These are phyloP conservation scores for Lutjanus argentimaculatus DNA, from an alignment of 2,797 vertebrate genomes.

Conservation along the genomic window DNA sequence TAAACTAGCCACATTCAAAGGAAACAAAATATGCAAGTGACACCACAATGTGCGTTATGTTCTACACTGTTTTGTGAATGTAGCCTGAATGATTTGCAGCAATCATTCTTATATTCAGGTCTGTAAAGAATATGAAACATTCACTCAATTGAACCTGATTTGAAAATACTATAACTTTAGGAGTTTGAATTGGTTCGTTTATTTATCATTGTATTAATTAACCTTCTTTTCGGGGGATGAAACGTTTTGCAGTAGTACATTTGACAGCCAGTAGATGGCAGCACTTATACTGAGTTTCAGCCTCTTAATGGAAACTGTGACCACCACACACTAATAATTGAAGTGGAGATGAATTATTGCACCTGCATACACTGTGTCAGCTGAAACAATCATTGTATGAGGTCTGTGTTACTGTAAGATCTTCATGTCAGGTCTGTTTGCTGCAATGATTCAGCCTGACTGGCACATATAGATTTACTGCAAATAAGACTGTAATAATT, in stretches of 20 bases:
- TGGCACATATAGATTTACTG: no score
- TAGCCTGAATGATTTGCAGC: neutral
- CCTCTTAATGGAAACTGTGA: neutral
- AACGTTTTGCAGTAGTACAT: neutral
- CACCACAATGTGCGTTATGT: no score
- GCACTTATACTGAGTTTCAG: neutral
- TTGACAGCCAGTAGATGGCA: slow-evolving; percentile 24
- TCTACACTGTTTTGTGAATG: neutral
- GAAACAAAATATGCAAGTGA: no score
- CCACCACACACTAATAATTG: neutral
- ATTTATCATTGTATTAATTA: neutral
- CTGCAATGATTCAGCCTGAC: no score
- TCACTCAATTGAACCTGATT: neutral
- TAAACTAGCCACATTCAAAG: no score
- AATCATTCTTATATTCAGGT: no score
- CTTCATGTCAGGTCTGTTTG: no score
- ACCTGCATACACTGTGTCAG: no score
- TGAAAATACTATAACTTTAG: neutral
- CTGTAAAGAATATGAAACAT: no score
- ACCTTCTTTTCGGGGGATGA: neutral
- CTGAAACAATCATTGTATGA: no score
- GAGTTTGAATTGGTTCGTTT: neutral
- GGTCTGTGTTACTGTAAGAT: no score
- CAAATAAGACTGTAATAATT: no score
- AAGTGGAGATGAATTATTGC: neutral